These are phyloP conservation scores for Takifugu bimaculatus DNA, from an alignment of 2,113 vertebrate genomes.

Conservation along the genomic window DNA sequence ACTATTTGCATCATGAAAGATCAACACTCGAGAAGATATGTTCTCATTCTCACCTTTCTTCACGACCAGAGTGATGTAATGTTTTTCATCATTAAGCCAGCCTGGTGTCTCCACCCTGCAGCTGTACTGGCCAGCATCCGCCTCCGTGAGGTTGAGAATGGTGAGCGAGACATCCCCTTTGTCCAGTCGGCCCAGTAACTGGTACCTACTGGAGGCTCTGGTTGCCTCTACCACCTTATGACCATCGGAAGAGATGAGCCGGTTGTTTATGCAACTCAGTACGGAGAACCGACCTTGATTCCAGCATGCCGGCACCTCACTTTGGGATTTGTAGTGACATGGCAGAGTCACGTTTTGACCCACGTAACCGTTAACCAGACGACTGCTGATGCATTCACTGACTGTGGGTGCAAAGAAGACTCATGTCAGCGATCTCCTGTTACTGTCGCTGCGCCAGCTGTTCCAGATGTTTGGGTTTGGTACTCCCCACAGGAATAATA, in stretches of 20 bases:
- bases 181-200: conserved; percentile 31
- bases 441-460: too few species aligned
- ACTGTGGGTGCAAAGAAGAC: conserved; percentile 17
- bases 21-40: background rate
- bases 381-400: background rate
- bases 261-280: rapidly evolving
- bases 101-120: conserved; percentile 14
- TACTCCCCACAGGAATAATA: too few species aligned
- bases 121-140: conserved; percentile 30
- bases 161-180: conserved; percentile 43
- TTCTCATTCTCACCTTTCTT: conserved; percentile 19
- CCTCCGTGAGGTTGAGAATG: background rate
- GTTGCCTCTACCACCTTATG: rapidly evolving
- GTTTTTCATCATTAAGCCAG: conserved; percentile 6
- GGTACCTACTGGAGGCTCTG: conserved; percentile 13
- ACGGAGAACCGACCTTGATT: rapidly evolving
- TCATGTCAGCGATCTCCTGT: background rate
- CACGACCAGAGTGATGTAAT: rapidly evolving
- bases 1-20: background rate
- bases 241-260: conserved; percentile 9
- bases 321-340: too few species aligned
- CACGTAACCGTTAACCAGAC: rapidly evolving
- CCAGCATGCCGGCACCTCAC: background rate
- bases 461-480: too few species aligned
- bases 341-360: conserved; percentile 27